Base-by-base conservation (phyloP, 2,113 vertebrate genomes). In the Tautogolabrus adspersus region DNA sequence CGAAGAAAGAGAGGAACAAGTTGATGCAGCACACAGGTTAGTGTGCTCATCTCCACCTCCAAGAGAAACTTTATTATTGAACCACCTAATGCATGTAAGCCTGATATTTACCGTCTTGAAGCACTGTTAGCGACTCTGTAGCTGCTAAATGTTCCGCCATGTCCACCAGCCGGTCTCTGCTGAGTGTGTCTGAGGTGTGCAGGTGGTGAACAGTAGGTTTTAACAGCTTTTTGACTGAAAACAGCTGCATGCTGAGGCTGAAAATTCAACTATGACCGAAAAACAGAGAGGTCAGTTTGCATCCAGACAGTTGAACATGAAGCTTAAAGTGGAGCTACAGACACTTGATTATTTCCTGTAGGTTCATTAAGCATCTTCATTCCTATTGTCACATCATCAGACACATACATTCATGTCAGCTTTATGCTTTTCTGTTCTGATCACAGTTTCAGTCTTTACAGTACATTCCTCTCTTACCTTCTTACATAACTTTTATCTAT, bases 401-500 rank as follows among this genome's bases (percentile, higher is more conserved):
- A 18, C 15, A 19, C 15, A 3, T 18, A 6, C 6, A 2, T 6
- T 7, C 15, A 49, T 18, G 0, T 64, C 30, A 8, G 34, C 5
- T 63, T 23, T 49, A 18, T 49, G 3, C 15, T 49, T 5, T 15
- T 19, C 12, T 40, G 2, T 1, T 52, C 12, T 49, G 10, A 8
- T 10, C 67, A 0, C n/a, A 16, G 38, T 13, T 40, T 56, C 46
- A 16, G 15, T 49, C 47, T 23, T 49, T n/a, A 69, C 49, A 38
- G 15, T 4, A 0, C 9, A 42, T 10, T 58, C 21, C 51, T 60
- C 38, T 61, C 38, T 57, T 22, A 26, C 38, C 10, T 34, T 54
- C 63, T 68, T 73, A 75, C 37, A 6, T 76, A 84, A 77, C 47
- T 6, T 78, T 52, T 11, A 61, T 78, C 37, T 26, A 2, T 75